Evolutionary conservation across 2,113 vertebrate genomes (phyloP).

Genomic region (Ceyx margarethae): DNA sequence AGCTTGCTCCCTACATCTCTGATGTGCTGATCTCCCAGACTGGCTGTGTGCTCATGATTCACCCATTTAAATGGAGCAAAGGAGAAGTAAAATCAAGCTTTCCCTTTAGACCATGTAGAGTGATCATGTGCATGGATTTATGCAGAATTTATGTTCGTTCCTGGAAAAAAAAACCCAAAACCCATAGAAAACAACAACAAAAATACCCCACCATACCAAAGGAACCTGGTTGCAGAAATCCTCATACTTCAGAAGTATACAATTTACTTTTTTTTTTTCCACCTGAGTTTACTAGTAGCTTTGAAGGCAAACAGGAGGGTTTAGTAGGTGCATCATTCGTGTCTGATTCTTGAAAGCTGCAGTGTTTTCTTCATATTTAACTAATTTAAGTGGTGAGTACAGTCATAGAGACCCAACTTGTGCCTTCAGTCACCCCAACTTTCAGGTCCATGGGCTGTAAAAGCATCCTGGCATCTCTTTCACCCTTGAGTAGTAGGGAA

Average conservation of each 20-base stretch:
- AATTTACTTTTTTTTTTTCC: not conserved
- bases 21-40: not conserved
- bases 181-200: no score
- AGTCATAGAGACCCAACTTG: not conserved
- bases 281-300: not conserved
- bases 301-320: not conserved
- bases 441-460: not conserved
- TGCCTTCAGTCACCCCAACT: rapidly evolving
- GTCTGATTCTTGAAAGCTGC: not conserved
- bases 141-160: not conserved
- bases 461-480: not conserved
- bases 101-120: not conserved
- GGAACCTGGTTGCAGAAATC: not conserved
- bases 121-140: not conserved
- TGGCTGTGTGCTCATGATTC: not conserved
- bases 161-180: not conserved
- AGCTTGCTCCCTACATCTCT: not conserved
- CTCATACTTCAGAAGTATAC: not conserved
- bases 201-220: no score
- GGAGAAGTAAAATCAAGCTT: not conserved
- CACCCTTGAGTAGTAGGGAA: not conserved
- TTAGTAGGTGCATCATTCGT: not conserved
- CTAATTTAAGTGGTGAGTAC: not conserved
- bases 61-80: not conserved
- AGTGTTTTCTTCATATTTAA: not conserved